Base-by-base conservation (phyloP, 2,888 invertebrate genomes). In the Glaucopsyche alexis region DNA sequence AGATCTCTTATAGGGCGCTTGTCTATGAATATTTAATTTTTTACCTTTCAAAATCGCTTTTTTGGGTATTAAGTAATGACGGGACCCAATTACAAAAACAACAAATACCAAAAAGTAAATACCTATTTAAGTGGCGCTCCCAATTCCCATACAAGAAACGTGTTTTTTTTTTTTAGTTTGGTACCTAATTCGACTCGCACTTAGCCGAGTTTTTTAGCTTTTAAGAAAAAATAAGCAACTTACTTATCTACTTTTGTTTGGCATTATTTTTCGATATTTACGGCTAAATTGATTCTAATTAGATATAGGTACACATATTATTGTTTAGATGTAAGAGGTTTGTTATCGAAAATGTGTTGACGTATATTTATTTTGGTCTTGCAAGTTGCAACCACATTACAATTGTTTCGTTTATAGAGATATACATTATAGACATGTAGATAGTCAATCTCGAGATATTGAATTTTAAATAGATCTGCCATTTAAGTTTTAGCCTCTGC, bases 321-420 rank as follows among this genome's bases (percentile, higher is more conserved):
- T 3, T 29, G 29, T 29, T 29, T 29, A 29, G 29, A 13, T 13
- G 14, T 60, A 60, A 29, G 60, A 38, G 5, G 29, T 38, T 60
- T 60, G 60, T 60, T 60, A 60, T 29, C 60, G 14, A 60, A 60
- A 38, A 38, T 60, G 60, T 60, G 29, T 60, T 60, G 60, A 38
- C 38, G 13, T 38, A 6, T 13, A 13, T 38, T 55, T 60, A 14
- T 38, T 38, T 60, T 11, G 11, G 7, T 38, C 29, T 60, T 38
- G 29, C 19, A 14, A 50, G 13, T 60, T 38, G 29, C 19, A 8
- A 16, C 6, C n/a, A n/a, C 14, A 5, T n/a, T 50, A 49, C 3
- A 42, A 8, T 42, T 42, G 42, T 42, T 29, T 29, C 1, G 29
- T 29, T 42, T 42, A 6, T 42, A 42, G 42, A 42, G 42, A 42